A percentile compares a stretch with the other conserved stretches of the same genome.
phyloP scores from a whole-genome alignment of 2,113 vertebrate species.

The Datnioides undecimradiatus region DNA sequence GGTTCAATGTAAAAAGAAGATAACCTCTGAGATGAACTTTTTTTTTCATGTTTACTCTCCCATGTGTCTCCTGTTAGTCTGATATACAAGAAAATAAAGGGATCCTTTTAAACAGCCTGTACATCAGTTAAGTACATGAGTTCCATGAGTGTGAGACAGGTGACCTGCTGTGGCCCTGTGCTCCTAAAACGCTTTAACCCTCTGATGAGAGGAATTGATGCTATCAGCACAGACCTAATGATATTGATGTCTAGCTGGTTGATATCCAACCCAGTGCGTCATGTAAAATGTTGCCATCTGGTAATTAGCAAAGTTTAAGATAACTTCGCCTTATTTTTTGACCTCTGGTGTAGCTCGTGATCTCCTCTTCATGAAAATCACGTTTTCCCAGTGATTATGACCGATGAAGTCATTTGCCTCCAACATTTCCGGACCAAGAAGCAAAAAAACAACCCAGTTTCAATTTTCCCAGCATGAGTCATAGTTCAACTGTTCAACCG shows the following conservation, averaged over 20 bases:
- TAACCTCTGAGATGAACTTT: too few relatives aligned
- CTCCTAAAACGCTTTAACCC: neutral
- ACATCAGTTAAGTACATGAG: neutral
- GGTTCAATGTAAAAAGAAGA: too few relatives aligned
- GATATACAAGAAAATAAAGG: too few relatives aligned
- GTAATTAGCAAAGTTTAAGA: neutral
- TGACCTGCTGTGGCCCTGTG: neutral
- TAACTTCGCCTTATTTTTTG: neutral
- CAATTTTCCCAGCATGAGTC: neutral
- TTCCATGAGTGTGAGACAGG: neutral
- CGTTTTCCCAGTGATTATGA: neutral
- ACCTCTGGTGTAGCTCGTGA: neutral
- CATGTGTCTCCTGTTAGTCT: too few relatives aligned
- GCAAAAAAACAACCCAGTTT: neutral
- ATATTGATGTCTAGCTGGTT: neutral
- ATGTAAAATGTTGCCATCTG: neutral
- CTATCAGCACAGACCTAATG: neutral
- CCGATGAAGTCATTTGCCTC: constrained; percentile 10
- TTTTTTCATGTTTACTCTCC: too few relatives aligned
- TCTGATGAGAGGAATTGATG: neutral
- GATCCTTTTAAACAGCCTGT: too few relatives aligned
- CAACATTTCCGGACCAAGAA: neutral
- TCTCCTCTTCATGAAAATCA: neutral
- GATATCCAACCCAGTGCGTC: neutral
- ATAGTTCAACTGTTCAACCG: neutral